Evolutionary conservation across 2,888 invertebrate genomes (phyloP).

Genomic region (Sarcophaga rosellei): DNA sequence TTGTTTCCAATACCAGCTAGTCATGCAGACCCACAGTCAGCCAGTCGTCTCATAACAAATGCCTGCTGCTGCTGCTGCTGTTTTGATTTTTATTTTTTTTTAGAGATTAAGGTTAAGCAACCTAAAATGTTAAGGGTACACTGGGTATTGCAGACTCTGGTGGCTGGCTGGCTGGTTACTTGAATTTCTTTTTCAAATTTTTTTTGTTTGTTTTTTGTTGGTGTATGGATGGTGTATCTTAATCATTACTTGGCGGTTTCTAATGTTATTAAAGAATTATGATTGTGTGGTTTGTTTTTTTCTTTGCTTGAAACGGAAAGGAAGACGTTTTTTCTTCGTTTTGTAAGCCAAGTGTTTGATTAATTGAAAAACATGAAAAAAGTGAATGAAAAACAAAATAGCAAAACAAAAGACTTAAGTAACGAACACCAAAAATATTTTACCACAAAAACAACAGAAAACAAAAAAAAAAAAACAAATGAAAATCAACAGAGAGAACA

Average conservation of each 20-base stretch:
- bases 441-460: background rate
- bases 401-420: background rate
- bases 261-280: too few species aligned
- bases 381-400: background rate
- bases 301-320: background rate
- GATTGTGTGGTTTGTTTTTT: too few species aligned
- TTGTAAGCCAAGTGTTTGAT: background rate
- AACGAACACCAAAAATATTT: background rate
- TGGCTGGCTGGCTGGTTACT: background rate
- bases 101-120: conserved; percentile 64
- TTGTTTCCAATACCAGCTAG: background rate
- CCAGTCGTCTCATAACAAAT: conserved; percentile 28
- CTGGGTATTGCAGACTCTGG: conserved; percentile 13
- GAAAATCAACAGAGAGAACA: too few species aligned
- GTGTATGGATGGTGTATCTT: too few species aligned
- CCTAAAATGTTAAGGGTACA: conserved; percentile 58
- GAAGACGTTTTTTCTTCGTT: background rate
- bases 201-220: too few species aligned
- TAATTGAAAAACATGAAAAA: background rate
- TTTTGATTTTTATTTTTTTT: background rate
- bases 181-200: background rate
- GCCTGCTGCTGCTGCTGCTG: conserved; percentile 14
- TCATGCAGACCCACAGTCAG: background rate
- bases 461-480: too few species aligned
- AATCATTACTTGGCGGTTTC: too few species aligned